phyloP scores from a whole-genome alignment of 1,140 invertebrate species.

The Hylaeus anthracinus region DNA sequence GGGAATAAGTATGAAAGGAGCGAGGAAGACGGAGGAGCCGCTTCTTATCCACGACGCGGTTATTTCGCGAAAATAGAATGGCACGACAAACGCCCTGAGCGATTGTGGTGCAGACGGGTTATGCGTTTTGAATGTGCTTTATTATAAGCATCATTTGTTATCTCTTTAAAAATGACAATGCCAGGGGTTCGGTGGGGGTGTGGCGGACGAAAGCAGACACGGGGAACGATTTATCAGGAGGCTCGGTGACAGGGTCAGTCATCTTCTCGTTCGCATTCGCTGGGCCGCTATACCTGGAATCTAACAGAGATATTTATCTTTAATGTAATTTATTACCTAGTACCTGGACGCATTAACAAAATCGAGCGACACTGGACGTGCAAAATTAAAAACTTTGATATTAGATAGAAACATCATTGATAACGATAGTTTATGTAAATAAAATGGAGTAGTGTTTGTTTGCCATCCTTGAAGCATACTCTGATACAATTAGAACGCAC shows the following conservation, averaged over 20 bases:
- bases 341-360: background rate
- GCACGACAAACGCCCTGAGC: constrained; percentile 21
- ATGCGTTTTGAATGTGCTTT: constrained; percentile 67
- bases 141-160: constrained; percentile 75
- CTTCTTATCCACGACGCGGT: constrained; percentile 30
- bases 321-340: background rate
- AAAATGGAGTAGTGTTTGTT: no score
- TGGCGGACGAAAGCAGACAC: constrained; percentile 16
- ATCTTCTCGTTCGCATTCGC: constrained; percentile 34
- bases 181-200: constrained; percentile 25
- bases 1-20: background rate
- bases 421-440: no score
- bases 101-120: constrained; percentile 40
- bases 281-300: constrained; percentile 1
- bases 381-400: no score
- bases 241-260: constrained; percentile 56
- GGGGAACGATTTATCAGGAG: constrained; percentile 67
- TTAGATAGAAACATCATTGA: no score
- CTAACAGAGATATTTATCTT: constrained; percentile 22
- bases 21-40: background rate
- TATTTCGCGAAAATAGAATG: constrained; percentile 43
- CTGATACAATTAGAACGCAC: no score
- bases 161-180: constrained; percentile 71
- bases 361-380: background rate
- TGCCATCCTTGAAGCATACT: no score